These are phyloP conservation scores for Rhineura floridana DNA, from an alignment of 2,113 vertebrate species.

Conservation along the genomic window DNA sequence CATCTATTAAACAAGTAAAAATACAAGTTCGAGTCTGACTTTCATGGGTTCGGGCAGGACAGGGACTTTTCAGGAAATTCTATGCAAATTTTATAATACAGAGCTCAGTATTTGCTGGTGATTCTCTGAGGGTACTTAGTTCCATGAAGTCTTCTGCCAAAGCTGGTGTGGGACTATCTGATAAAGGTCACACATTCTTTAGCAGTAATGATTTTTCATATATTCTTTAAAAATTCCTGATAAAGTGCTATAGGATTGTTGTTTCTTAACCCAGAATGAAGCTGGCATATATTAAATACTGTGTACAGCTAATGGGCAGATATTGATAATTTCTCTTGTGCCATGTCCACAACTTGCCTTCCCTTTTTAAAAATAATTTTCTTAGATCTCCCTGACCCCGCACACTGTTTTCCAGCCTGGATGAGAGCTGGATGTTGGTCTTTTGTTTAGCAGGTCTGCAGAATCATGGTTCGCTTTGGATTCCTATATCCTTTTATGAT, in stretches of 20 bases:
- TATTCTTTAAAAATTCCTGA: constrained; percentile 6
- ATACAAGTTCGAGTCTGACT: too few species aligned
- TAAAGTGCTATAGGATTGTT: not conserved
- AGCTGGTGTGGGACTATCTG: constrained; percentile 1
- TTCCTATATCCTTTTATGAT: not conserved
- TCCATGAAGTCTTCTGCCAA: not conserved
- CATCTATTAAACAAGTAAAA: too few species aligned
- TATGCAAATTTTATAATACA: not conserved
- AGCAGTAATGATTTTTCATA: not conserved
- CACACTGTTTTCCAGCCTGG: not conserved
- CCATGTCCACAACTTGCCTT: not conserved
- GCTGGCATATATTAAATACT: not conserved
- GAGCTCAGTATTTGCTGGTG: not conserved
- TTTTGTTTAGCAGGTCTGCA: not conserved
- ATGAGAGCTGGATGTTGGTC: not conserved
- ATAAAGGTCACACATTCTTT: not conserved
- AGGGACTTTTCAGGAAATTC: not conserved
- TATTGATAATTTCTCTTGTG: not conserved
- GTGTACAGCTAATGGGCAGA: not conserved
- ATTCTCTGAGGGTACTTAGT: accelerated
- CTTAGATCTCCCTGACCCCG: not conserved
- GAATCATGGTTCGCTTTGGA: not conserved
- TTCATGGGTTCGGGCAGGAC: too few species aligned
- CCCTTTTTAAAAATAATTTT: not conserved
- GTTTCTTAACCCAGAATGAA: not conserved